Base-by-base conservation (phyloP, 2,797 vertebrate species). In the Phalloptychus januarius region DNA sequence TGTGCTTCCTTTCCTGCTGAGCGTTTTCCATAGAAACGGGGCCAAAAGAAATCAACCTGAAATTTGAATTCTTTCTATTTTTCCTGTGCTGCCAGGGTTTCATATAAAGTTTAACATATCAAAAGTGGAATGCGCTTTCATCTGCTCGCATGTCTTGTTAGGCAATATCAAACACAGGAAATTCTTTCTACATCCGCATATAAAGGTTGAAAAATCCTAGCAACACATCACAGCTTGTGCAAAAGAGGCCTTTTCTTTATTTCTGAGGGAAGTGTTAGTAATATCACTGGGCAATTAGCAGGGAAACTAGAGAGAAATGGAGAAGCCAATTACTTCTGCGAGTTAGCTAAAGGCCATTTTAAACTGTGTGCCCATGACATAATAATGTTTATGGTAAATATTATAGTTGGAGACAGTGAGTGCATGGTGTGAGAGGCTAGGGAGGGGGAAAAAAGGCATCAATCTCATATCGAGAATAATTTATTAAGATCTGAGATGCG, bases 381-480 rank as follows among this genome's bases (percentile, higher is more conserved):
- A 96, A 96, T 96, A 96, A 96, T 96, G 95, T 96, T 96, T 96
- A 96, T 96, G 96, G 96, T 96, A 97, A 96, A 96, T 97, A 95
- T 96, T 96, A 96, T 96, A 96, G 92, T 94, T 91, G 78, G 90
- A 94, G 96, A 95, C 94, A 95, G 94, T 91, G 91, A 95, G 95
- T 94, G 91, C 95, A 91, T 96, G 95, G 94, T 92, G 92, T 91
- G 96, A 96, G 94, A 93, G 95, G 90, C 86, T 58, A 82, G 81
- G 72, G 85, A 91, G 67, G 81, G 75, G 84, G 91, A 91, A 93
- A 94, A 95, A 94, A 93, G 92, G 95, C 95, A 96, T 96, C 96
- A 93, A 92, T 96, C 95, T 96, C 67, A 91, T 96, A 96, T 95
- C 86, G 92, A 95, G 94, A 96, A 96, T 97, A 97, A 97, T 96